A percentile compares a stretch with the other conserved stretches of the same genome.
Evolutionary conservation across 1,140 invertebrate genomes (phyloP).

Genomic region (Drosophila parabipectinata): DNA sequence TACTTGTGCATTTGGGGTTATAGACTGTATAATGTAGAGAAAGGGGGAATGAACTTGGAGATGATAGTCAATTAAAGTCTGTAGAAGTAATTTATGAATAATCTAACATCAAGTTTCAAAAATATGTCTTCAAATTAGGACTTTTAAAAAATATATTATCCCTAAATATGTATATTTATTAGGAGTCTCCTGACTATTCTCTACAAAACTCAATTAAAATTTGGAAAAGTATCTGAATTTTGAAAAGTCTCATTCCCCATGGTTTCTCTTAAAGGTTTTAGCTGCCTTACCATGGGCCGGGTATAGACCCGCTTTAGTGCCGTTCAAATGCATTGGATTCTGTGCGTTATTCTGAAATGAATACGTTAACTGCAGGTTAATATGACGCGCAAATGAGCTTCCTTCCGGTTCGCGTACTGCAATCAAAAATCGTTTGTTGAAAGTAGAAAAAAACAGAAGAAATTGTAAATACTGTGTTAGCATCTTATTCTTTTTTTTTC

Average conservation of each 20-base stretch:
- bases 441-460: slow-evolving; percentile 56
- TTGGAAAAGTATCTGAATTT: too few species aligned
- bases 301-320: slow-evolving; percentile 75
- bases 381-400: slow-evolving; percentile 89
- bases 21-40: too few species aligned
- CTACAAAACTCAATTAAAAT: too few species aligned
- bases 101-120: too few species aligned
- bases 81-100: too few species aligned
- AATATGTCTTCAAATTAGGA: too few species aligned
- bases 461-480: slow-evolving; percentile 62
- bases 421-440: slow-evolving; percentile 80
- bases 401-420: slow-evolving; percentile 85
- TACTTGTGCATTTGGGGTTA: too few species aligned
- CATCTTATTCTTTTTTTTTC: slow-evolving; percentile 24
- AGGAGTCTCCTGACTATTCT: not conserved
- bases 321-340: slow-evolving; percentile 87
- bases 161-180: too few species aligned
- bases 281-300: slow-evolving; percentile 74
- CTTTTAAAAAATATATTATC: too few species aligned
- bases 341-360: slow-evolving; percentile 91
- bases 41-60: not conserved
- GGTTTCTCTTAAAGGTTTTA: not conserved
- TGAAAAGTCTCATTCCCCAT: not conserved
- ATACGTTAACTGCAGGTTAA: slow-evolving; percentile 92
- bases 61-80: too few species aligned